Evolutionary conservation across 2,888 invertebrate species (phyloP), one percentile per base, ranked within the genome.

Genomic region (Unio delphinus): DNA sequence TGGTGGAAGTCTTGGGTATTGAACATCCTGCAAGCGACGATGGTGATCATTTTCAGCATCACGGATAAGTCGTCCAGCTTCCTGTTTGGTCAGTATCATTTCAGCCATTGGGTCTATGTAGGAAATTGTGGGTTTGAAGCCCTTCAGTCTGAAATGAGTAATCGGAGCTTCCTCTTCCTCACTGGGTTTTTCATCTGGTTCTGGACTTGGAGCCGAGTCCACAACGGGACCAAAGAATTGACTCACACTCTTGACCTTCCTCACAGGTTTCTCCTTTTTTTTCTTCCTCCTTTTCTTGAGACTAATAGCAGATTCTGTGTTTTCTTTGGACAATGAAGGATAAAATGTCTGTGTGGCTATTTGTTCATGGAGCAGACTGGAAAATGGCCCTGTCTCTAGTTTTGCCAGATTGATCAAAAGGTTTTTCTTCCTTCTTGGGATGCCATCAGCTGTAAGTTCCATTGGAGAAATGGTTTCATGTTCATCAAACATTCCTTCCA

Each of bases 201-300:
- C 81, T 4, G 82, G 80, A 20, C 74, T 71, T 4, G 74, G 70
- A 8, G 72, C 60, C 3, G 77, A 70, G 18, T 82, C 75, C n/a
- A 61, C 67, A 18, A 88, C 80, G 17, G 87, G 88, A 28, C 88
- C 88, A 73, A 89, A 89, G 68, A 88, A 88, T 65, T 88, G 87
- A 68, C 82, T 86, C 23, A 86, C 81, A 76, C 80, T 83, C 73
- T 83, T 86, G 30, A 86, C 75, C 57, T 61, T 80, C 65, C 67
- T 78, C 65, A 76, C 82, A 17, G 73, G 71, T 62, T 74, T 78
- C 26, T 72, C 73, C 61, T 72, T 72, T 61, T 75, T 76, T 71
- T 69, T 80, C 57, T 72, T 75, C 69, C 66, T 67, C 45, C 64
- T 63, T 69, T 70, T 80, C 34, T 72, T 72, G 60, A 80, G 77